Base-by-base conservation (phyloP, 2,888 invertebrate genomes). In the Andrena hattorfiana region DNA sequence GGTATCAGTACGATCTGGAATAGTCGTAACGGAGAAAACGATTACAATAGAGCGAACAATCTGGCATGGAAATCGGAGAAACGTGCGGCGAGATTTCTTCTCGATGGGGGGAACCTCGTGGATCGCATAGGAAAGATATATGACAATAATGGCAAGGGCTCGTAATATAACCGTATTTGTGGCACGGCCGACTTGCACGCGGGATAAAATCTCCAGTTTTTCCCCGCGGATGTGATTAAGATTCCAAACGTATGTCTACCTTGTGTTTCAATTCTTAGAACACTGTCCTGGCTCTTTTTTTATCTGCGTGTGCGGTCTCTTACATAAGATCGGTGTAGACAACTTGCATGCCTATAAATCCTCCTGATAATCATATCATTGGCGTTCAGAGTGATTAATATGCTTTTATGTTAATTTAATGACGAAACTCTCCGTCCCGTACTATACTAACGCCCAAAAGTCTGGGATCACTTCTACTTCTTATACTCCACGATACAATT, bases 211-310 rank as follows among this genome's bases (percentile, higher is more conserved):
- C 85, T 74, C 86, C 64, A 73, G 51, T 88, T 87, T 89, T 86
- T 87, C 83, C 78, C 66, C 71, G 56, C 59, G 74, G 71, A 77
- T 83, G 84, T 80, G 87, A 91, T 91, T 90, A 91, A 91, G 83
- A 91, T 90, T 90, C 88, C 87, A 51, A 82, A 84, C 88, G 85
- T 87, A 86, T 87, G 84, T 83, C 78, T 69, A 64, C 64, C 79
- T 78, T 76, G 84, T 80, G 80, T 86, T 84, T 85, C 82, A 77
- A 85, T 90, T 90, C 90, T 85, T 78, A 77, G 89, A 90, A 90
- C 74, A 87, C 84, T 81, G 85, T 85, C 82, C 78, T 86, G 74
- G 67, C 32, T 79, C 59, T 68, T 77, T 69, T 70, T 70, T 70
- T 79, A 70, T 16, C 66, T 69, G 23, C 42, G 63, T 42, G 23